Base-by-base conservation (phyloP, 2,797 vertebrate genomes). In the Chloroceryle amazona region DNA sequence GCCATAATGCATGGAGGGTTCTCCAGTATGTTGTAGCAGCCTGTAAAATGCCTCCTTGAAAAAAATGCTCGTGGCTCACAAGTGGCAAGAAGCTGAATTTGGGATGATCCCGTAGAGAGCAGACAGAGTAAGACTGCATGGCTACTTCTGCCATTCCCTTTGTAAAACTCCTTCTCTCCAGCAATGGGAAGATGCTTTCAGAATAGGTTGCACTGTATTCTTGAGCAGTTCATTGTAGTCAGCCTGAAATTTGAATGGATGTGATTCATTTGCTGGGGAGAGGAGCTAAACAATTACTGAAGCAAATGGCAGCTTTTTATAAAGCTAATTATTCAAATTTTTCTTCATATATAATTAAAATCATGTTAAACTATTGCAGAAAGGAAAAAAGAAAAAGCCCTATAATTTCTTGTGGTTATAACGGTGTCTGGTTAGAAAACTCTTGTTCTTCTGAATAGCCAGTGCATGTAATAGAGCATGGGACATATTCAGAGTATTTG, bases 301-400 rank as follows among this genome's bases (percentile, higher is more conserved):
- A 97, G 93, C 31, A 86, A 95, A 86, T 80, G 66, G 52, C 39
- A 67, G 39, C 8, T 44, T 92, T 97, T 96, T 87, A 94, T 81
- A 92, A 80, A 90, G 61, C 47, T 89, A 76, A 89, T 95, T 96
- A 93, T 95, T 94, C 86, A 89, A 55, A 65, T 96, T 93, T 95
- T 95, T 81, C 67, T 94, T 94, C 49, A 84, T 93, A 95, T 97
- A 58, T 94, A 96, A 96, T 97, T 94, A 96, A 97, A 97, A 95
- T 96, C 13, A 84, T 93, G 94, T 72, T 93, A 75, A 89, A 93
- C 72, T 93, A 60, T 68, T 84, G 17, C 71, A 83, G 84, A 81
- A 5, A 83, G 84, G 76, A 89, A 79, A 81, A 74, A 58, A 67
- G 42, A 47, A 15, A 10, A 10, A 26, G 31, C n/a, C 52, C 74